A percentile compares a stretch with the other conserved stretches of the same genome.
Conservation (phyloP, 2,888 invertebrate species). For the Druceiella hillmani region DNA sequence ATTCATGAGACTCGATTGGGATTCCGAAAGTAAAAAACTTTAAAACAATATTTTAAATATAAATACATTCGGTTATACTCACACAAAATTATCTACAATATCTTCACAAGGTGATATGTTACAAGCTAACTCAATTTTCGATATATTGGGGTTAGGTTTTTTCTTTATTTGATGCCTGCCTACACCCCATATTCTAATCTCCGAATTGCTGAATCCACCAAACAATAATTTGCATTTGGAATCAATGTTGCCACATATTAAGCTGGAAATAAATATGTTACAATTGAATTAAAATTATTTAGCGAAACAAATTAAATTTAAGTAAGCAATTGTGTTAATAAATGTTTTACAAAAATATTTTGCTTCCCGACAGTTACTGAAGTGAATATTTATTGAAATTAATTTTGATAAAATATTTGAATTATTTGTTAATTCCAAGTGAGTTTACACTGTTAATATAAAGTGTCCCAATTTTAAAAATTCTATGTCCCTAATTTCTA, state of each 20-base stretch:
- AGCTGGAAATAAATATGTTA: conserved; percentile 35
- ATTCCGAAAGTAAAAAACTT: conserved; percentile 27
- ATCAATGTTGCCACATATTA: conserved; percentile 58
- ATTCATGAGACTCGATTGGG: too few relatives aligned
- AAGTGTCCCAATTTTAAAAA: too few relatives aligned
- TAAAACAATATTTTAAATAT: conserved; percentile 12
- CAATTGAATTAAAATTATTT: too few relatives aligned
- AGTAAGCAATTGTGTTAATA: too few relatives aligned
- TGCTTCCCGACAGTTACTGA: too few relatives aligned
- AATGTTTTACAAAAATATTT: too few relatives aligned
- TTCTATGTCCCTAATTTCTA: too few relatives aligned
- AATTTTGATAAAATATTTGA: too few relatives aligned
- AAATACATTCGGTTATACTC: conserved; percentile 27
- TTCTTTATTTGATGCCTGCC: conserved; percentile 43
- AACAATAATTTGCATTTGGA: conserved; percentile 59
- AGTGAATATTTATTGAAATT: too few relatives aligned
- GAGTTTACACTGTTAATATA: too few relatives aligned
- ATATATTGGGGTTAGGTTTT: conserved; percentile 40
- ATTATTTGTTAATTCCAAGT: too few relatives aligned
- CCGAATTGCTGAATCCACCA: conserved; percentile 65
- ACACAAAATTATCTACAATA: conserved; percentile 43
- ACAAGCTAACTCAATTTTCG: conserved; percentile 48
- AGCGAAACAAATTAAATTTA: too few relatives aligned
- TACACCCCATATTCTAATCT: conserved; percentile 63
- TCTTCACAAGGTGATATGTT: conserved; percentile 41